A percentile compares a stretch with the other conserved stretches of the same genome.
These are phyloP conservation scores for Mizuhopecten yessoensis DNA, from an alignment of 1,140 invertebrate species.

Conservation along the genomic window DNA sequence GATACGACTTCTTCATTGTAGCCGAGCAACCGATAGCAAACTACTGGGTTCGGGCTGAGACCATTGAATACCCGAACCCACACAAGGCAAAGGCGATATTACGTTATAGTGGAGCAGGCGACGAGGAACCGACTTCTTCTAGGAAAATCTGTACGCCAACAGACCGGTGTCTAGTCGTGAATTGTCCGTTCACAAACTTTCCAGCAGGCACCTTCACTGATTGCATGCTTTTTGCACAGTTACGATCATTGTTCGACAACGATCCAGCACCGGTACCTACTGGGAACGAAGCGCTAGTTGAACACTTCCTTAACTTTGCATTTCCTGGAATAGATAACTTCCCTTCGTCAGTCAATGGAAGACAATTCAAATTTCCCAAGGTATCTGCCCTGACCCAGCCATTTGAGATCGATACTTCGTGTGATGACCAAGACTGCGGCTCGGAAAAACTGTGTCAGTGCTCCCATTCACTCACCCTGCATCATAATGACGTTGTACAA, in stretches of 20 bases:
- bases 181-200: conserved; percentile 66
- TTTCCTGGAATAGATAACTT: conserved; percentile 62
- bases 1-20: conserved; percentile 91
- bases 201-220: conserved; percentile 31
- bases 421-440: conserved; percentile 54
- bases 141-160: conserved; percentile 47
- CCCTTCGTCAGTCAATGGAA: conserved; percentile 65
- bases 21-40: conserved; percentile 88
- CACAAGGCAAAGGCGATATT: conserved; percentile 88
- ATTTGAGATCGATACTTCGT: conserved; percentile 42
- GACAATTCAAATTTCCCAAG: conserved; percentile 49
- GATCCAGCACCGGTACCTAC: conserved; percentile 50
- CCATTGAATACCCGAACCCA: conserved; percentile 55
- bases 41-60: conserved; percentile 90
- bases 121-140: conserved; percentile 76
- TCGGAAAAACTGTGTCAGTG: conserved; percentile 52
- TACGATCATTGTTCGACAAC: not conserved
- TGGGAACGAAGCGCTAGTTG: conserved; percentile 26
- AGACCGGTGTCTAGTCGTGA: conserved; percentile 62
- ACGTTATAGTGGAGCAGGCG: conserved; percentile 87
- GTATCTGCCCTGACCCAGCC: conserved; percentile 53
- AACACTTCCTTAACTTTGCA: conserved; percentile 67
- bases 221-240: conserved; percentile 46
- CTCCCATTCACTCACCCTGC: not conserved
- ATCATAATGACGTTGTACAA: conserved; percentile 45